These are phyloP conservation scores for Ramphastos sulfuratus DNA, from an alignment of 2,113 vertebrate genomes.

Conservation along the genomic window DNA sequence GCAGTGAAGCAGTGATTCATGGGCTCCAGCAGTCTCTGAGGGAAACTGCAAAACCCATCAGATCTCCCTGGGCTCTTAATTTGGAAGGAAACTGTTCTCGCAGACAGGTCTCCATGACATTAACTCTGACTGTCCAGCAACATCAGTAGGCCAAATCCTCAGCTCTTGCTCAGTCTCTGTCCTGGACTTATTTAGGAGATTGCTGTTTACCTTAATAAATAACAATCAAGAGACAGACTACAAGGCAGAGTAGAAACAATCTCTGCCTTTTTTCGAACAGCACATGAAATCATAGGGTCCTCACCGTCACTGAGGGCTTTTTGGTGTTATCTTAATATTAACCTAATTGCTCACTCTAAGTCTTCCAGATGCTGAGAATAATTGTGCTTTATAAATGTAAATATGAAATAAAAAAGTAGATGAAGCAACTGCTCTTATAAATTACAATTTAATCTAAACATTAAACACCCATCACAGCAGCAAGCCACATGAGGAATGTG, in stretches of 20 bases:
- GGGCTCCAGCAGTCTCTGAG: background rate
- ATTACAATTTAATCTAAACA: background rate
- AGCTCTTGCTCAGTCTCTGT: background rate
- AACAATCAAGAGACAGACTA: background rate
- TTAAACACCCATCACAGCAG: background rate
- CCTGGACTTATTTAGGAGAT: background rate
- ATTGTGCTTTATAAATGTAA: background rate
- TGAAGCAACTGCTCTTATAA: background rate
- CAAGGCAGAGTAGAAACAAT: background rate
- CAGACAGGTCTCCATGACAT: rapidly evolving
- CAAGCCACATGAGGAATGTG: background rate
- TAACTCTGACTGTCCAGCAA: background rate
- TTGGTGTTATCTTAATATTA: background rate
- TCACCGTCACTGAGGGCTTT: background rate
- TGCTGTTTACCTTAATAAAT: background rate
- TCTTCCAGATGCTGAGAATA: background rate
- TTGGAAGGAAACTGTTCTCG: background rate
- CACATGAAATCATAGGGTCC: background rate
- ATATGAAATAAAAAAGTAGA: background rate
- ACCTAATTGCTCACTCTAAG: background rate
- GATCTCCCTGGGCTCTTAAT: background rate
- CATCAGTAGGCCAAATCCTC: background rate
- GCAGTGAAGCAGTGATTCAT: background rate
- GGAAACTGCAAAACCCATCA: background rate
- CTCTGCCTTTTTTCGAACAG: background rate